Base-by-base conservation (phyloP, 2,797 vertebrate species). In the Mus spretus region DNA sequence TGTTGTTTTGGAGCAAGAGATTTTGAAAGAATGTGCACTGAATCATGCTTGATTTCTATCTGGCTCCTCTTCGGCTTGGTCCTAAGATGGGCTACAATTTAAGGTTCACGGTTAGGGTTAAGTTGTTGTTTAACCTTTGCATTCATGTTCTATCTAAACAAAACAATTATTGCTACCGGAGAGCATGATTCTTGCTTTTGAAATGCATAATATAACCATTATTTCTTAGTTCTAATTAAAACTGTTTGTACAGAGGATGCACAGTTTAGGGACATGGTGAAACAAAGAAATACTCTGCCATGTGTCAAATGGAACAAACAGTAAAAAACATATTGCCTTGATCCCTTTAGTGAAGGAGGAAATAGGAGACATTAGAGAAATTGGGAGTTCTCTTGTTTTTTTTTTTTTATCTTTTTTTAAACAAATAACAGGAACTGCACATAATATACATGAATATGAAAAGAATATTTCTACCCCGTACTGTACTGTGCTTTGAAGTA, bases 1-100 rank as follows among this genome's bases (percentile, higher is more conserved):
- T 96, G 12, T 86, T 94, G 72, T 79, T 97, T 91, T 95, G 6
- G 89, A 87, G 92, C 82, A 86, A 67, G 91, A 84, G 6, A 92
- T 94, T 55, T 93, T 92, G 19, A 95, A 96, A 96, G 63, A 86
- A 86, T 97, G 57, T 93, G 63, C 31, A 63, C 34, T 92, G 83
- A 93, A 59, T 94, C 63, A 80, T 47, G 40, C 88, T 92, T 97
- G 90, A 94, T 96, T 91, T 94, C 37, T 91, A n/a, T 92, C 50
- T 97, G 86, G 7, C 17, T 80, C 90, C 47, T 74, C 31, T 93
- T 78, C 63, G 85, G 37, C 53, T 90, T 83, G 57, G 57, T 53
- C 40, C 67, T 63, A 80, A 55, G 40, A 80, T 67, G 84, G 17
- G 37, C 78, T 95, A 31, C 7, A 90, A 50, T 50, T 86, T 87